A percentile compares a stretch with the other conserved stretches of the same genome.
Evolutionary conservation across 2,113 vertebrate species (phyloP).

Genomic region (Phainopepla nitens): DNA sequence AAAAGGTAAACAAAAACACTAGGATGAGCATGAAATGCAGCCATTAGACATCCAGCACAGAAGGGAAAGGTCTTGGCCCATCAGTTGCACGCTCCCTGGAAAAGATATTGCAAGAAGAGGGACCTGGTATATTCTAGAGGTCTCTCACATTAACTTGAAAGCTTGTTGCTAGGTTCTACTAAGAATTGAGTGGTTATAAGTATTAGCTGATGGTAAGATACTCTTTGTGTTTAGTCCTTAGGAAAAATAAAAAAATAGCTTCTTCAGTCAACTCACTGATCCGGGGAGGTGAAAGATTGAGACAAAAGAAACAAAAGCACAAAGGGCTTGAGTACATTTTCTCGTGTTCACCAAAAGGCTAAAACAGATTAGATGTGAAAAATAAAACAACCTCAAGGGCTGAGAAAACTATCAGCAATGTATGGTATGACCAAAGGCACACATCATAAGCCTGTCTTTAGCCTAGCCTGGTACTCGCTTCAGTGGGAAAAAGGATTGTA

Average conservation of each 20-base stretch:
- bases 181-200: neutral
- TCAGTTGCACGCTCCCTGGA: neutral
- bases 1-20: neutral
- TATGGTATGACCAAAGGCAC: neutral
- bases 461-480: neutral
- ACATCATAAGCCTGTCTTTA: neutral
- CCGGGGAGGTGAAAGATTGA: neutral
- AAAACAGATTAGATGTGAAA: neutral
- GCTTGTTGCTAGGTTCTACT: neutral
- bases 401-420: neutral
- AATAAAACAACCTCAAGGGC: neutral
- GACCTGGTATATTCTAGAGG: neutral
- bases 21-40: neutral
- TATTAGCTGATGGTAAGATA: neutral
- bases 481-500: accelerated
- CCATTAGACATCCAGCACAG: neutral
- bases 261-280: neutral
- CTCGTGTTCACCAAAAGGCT: neutral
- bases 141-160: neutral
- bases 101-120: neutral
- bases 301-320: neutral
- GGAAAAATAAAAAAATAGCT: neutral
- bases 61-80: neutral
- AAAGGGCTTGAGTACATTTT: neutral
- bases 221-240: neutral